These are phyloP conservation scores for Polyergus mexicanus DNA, from an alignment of 1,140 invertebrate genomes.

Conservation along the genomic window DNA sequence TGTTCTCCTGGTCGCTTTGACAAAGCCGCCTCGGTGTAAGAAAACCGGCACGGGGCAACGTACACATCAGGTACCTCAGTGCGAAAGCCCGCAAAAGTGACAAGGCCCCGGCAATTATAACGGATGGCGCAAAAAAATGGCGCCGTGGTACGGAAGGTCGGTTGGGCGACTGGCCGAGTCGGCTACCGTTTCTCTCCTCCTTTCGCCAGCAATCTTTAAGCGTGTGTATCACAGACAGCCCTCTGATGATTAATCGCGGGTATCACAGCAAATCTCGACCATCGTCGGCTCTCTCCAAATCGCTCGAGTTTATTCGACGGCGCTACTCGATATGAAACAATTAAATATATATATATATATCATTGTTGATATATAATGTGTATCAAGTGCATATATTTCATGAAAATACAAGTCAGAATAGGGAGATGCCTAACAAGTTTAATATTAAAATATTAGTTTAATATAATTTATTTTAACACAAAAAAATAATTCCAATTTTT, in stretches of 20 bases:
- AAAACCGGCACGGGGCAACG: slow-evolving; percentile 55
- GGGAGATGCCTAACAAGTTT: neutral
- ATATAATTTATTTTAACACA: neutral
- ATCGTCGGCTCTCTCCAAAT: neutral
- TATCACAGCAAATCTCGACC: slow-evolving; percentile 39
- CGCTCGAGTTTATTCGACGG: slow-evolving; percentile 24
- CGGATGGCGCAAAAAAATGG: slow-evolving; percentile 79
- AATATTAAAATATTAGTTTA: neutral
- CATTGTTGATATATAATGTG: neutral
- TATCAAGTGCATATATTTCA: neutral
- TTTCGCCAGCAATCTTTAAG: slow-evolving; percentile 36
- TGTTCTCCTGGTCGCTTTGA: slow-evolving; percentile 76
- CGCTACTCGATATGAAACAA: neutral
- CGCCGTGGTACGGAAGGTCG: slow-evolving; percentile 68
- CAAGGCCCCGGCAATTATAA: slow-evolving; percentile 78
- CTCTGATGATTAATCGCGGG: slow-evolving; percentile 51
- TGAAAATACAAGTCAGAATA: neutral
- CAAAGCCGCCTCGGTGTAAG: slow-evolving; percentile 68
- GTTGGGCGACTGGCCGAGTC: slow-evolving; percentile 17
- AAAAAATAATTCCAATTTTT: slow-evolving; percentile 10
- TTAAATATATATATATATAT: neutral
- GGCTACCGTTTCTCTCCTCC: slow-evolving; percentile 51
- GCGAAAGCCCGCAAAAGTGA: slow-evolving; percentile 69
- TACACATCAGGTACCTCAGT: slow-evolving; percentile 60
- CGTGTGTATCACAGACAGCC: slow-evolving; percentile 37